These are phyloP conservation scores for Salarias fasciatus DNA, from an alignment of 2,797 vertebrate genomes.

Conservation along the genomic window DNA sequence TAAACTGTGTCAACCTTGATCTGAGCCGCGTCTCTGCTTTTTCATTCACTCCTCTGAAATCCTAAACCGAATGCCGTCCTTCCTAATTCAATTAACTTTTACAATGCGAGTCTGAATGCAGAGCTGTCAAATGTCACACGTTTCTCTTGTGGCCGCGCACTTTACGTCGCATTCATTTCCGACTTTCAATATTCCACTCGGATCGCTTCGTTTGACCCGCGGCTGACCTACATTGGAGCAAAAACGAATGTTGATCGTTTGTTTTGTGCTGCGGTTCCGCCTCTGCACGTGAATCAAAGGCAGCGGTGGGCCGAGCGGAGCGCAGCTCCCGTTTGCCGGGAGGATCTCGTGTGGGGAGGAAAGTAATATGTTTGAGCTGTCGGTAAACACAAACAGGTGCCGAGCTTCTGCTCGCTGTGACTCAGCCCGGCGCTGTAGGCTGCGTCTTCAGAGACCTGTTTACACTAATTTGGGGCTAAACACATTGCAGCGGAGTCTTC, in stretches of 20 bases:
- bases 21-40: too few species aligned
- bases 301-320: slow-evolving; percentile 24
- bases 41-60: too few species aligned
- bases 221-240: too few species aligned
- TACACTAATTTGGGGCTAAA: slow-evolving; percentile 58
- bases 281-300: slow-evolving; percentile 4
- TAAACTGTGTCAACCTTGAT: too few species aligned
- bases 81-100: too few species aligned
- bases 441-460: slow-evolving; percentile 46
- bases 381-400: slow-evolving; percentile 63
- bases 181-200: too few species aligned
- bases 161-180: too few species aligned
- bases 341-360: not conserved
- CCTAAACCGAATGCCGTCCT: too few species aligned
- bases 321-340: slow-evolving; percentile 16
- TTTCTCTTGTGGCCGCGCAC: too few species aligned
- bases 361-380: not conserved
- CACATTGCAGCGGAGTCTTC: slow-evolving; percentile 40
- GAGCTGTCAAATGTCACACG: too few species aligned
- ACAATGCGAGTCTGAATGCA: too few species aligned
- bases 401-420: slow-evolving; percentile 53
- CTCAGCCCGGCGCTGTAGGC: slow-evolving; percentile 39
- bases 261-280: slow-evolving; percentile 11
- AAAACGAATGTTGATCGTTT: slow-evolving; percentile 32
- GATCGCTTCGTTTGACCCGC: too few species aligned